Percentiles rank a stretch among this genome's conserved stretches.
Conservation (phyloP, 2,113 vertebrate species). For the Psammodynastes pulverulentus region DNA sequence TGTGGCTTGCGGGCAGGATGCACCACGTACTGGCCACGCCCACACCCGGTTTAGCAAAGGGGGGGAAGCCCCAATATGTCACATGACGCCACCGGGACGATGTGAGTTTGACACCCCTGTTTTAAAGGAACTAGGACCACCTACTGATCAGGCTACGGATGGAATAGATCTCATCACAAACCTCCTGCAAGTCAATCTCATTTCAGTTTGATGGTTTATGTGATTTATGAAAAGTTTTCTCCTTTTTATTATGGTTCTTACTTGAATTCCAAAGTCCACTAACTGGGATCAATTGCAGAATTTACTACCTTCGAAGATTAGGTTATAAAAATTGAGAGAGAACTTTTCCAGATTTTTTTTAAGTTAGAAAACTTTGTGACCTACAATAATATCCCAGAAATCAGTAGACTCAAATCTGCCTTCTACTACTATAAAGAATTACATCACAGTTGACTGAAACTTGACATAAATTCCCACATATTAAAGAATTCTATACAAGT, state of each 20-base stretch:
- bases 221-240: background rate
- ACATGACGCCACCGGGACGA: too few species aligned
- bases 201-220: background rate
- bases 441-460: background rate
- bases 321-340: background rate
- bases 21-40: too few species aligned
- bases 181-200: background rate
- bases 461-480: background rate
- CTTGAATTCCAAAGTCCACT: background rate
- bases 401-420: background rate
- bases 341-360: background rate
- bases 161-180: background rate
- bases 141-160: background rate
- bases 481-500: background rate
- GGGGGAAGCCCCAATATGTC: too few species aligned
- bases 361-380: background rate
- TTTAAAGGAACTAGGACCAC: background rate
- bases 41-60: too few species aligned
- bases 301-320: background rate
- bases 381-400: background rate
- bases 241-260: background rate
- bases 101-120: too few species aligned
- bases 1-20: too few species aligned
- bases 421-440: background rate
- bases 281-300: background rate